Percentiles rank a stretch among this genome's conserved stretches.
phyloP scores from a whole-genome alignment of 2,113 vertebrate genomes.

The Gymnobelideus leadbeateri region DNA sequence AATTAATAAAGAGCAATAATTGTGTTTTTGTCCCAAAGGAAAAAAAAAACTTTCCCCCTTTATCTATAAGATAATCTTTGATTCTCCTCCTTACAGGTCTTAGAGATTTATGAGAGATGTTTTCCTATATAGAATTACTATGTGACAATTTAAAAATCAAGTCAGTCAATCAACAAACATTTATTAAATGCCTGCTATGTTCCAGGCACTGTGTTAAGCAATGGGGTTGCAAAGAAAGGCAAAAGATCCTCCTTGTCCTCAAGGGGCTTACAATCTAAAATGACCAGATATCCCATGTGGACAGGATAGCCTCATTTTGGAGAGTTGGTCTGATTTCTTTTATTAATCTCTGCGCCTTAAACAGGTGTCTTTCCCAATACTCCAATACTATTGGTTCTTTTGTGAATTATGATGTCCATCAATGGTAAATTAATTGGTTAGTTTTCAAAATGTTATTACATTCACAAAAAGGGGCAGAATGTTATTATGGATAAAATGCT shows the following conservation, averaged over 20 bases:
- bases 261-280: background rate
- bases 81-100: background rate
- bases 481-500: background rate
- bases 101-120: background rate
- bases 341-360: background rate
- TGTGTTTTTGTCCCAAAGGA: background rate
- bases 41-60: background rate
- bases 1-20: background rate
- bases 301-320: background rate
- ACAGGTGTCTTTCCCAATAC: background rate
- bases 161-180: background rate
- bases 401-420: background rate
- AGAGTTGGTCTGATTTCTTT: background rate
- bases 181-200: background rate
- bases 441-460: background rate
- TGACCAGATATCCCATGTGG: background rate
- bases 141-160: background rate
- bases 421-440: background rate
- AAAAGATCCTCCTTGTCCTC: background rate
- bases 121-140: background rate
- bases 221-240: too few relatives aligned
- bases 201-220: too few relatives aligned
- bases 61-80: background rate
- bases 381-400: background rate
- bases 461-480: background rate